These are phyloP conservation scores for Oryzias curvinotus DNA, from an alignment of 2,113 vertebrate genomes.

Conservation along the genomic window DNA sequence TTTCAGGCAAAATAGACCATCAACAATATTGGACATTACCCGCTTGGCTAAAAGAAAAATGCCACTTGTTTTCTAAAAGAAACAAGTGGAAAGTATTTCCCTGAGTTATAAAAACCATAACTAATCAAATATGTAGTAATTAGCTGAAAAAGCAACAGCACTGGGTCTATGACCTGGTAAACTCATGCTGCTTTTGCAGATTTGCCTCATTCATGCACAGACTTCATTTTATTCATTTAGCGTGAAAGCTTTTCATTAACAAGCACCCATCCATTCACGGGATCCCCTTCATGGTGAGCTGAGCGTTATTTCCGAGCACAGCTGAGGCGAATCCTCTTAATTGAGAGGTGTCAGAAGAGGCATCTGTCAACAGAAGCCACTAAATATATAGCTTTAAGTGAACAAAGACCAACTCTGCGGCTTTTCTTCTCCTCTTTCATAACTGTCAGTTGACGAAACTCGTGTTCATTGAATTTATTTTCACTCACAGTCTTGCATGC, in stretches of 20 bases:
- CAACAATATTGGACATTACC: no score
- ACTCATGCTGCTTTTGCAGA: conserved; percentile 44
- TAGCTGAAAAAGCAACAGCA: conserved; percentile 26
- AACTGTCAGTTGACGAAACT: conserved; percentile 26
- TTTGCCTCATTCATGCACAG: conserved; percentile 52
- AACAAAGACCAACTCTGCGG: conserved; percentile 30
- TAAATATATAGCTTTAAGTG: conserved; percentile 54
- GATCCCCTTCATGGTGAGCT: conserved; percentile 69
- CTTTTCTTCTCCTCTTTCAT: conserved; percentile 39
- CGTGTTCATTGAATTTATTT: conserved; percentile 23
- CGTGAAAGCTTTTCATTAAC: conserved; percentile 76
- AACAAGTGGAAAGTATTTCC: not conserved
- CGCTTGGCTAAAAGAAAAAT: no score
- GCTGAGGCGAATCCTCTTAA: conserved; percentile 62
- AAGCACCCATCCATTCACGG: conserved; percentile 46
- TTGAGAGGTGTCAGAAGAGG: conserved; percentile 67
- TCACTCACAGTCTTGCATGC: conserved; percentile 17
- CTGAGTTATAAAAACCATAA: conserved; percentile 2
- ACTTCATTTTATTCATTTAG: conserved; percentile 68
- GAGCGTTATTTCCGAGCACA: conserved; percentile 54
- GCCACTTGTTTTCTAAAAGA: no score
- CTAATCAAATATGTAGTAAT: conserved; percentile 22
- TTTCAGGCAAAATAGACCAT: no score
- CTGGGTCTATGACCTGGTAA: conserved; percentile 18
- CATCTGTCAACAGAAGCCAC: conserved; percentile 58